Evolutionary conservation across 2,888 invertebrate genomes (phyloP), one percentile per base, ranked within the genome.

Genomic region (Leptopilina drosophilae): DNA sequence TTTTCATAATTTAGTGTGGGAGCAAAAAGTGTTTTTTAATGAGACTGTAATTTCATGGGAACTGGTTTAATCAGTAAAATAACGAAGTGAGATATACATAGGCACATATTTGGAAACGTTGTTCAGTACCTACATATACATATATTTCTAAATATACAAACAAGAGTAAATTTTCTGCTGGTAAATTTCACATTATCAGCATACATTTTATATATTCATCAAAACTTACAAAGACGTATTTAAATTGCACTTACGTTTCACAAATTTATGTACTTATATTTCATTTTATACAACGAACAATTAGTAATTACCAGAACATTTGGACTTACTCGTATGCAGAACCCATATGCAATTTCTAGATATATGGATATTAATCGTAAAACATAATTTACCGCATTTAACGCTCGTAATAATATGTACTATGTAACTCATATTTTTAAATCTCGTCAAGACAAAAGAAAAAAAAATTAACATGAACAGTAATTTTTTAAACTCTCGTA

Each of bases 261-360:
- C 9, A 62, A 62, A 62, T 62, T 62, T 62, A 15, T 62, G 62
- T 62, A 62, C 62, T 62, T 62, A 62, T 62, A 62, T 62, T 62
- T 62, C 62, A 62, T 62, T 62, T 20, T 62, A 15, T 62, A 20
- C 62, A 62, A 62, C 62, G 20, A 15, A 62, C 20, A 62, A 62
- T 62, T 62, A 62, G 62, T 15, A 62, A 62, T 62, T 62, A 15
- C 3, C n/a, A 20, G 62, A 62, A 62, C 62, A 62, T 62, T 62
- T 62, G 62, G 59, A 59, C 15, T 59, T 59, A n/a, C 59, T 59
- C 59, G 15, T 62, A 49, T 42, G 42, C 42, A 15, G 5, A 62
- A 62, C 20, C 62, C 62, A 62, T 62, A 62, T 62, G 62, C n/a
- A 59, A 20, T 62, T 62, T 20, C 15, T 20, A 20, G 20, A 62